These are phyloP conservation scores for Parthenolecanium corni DNA, from an alignment of 2,888 invertebrate species.

Conservation along the genomic window DNA sequence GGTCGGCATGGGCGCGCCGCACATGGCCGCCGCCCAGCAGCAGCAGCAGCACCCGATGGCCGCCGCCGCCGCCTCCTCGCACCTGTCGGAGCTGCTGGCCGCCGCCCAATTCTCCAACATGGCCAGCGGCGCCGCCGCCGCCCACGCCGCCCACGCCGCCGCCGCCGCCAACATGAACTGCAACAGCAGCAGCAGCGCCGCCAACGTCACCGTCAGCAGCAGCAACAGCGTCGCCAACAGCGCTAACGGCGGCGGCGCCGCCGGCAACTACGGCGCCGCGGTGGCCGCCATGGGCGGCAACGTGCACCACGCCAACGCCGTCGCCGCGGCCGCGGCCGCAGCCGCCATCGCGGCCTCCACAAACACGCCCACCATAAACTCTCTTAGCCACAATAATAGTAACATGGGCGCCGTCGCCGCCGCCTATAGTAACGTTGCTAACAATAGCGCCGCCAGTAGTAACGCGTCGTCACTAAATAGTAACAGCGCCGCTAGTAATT, in stretches of 20 bases:
- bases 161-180: constrained; percentile 8
- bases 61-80: constrained; percentile 16
- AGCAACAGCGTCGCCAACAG: neutral
- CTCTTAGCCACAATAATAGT: constrained; percentile 4
- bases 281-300: neutral
- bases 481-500: constrained; percentile 24
- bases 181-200: constrained; percentile 4
- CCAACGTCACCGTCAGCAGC: neutral
- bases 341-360: constrained; percentile 4
- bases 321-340: neutral
- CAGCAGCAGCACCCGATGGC: neutral
- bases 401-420: constrained; percentile 1
- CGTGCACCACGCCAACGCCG: neutral
- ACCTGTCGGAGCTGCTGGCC: constrained; percentile 22
- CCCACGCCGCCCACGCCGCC: constrained; percentile 1
- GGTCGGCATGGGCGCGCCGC: too few species aligned
- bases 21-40: too few species aligned
- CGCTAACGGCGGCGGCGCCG: too few species aligned
- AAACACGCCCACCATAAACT: constrained; percentile 22
- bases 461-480: constrained; percentile 17
- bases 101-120: constrained; percentile 25
- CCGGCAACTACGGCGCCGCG: neutral
- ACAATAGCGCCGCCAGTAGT: constrained; percentile 26
- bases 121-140: constrained; percentile 11
- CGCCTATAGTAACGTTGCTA: constrained; percentile 20